Conservation (phyloP, 30 jellyfish, hydroid and myxozoan genomes). For the Cassiopea andromeda region DNA sequence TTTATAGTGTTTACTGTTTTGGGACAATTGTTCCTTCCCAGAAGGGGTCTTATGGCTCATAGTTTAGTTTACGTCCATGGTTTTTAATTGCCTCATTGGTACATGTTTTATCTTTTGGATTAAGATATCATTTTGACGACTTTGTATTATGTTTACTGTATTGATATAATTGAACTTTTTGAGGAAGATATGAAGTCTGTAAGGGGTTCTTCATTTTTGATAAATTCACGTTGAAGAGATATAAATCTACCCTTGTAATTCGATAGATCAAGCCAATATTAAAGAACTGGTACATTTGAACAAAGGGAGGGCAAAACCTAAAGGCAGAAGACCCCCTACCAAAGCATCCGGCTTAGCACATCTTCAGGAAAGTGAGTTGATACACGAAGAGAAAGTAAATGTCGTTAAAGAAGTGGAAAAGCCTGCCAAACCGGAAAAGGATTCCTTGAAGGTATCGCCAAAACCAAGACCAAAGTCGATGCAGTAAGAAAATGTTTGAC, state of each 20-base stretch:
- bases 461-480: constrained; percentile 70
- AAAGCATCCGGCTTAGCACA: constrained; percentile 87
- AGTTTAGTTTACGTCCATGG: too few relatives aligned
- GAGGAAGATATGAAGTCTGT: not conserved
- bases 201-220: not conserved
- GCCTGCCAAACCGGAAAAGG: not conserved
- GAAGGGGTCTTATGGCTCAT: too few relatives aligned
- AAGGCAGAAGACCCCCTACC: constrained; percentile 92
- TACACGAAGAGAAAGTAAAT: not conserved
- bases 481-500: constrained; percentile 37
- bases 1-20: too few relatives aligned
- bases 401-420: not conserved
- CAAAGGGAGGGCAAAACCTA: constrained; percentile 79
- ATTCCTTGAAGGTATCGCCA: constrained; percentile 30
- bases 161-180: not conserved
- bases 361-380: constrained; percentile 14
- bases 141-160: not conserved
- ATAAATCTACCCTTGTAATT: not conserved
- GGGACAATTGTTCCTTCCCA: too few relatives aligned
- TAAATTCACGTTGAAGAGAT: not conserved
- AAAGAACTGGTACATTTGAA: constrained; percentile 36
- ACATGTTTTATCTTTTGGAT: not conserved
- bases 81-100: too few relatives aligned
- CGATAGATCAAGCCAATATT: constrained; percentile 8
- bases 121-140: not conserved